phyloP scores from a whole-genome alignment of 1,140 invertebrate species.

The Contarinia nasturtii region DNA sequence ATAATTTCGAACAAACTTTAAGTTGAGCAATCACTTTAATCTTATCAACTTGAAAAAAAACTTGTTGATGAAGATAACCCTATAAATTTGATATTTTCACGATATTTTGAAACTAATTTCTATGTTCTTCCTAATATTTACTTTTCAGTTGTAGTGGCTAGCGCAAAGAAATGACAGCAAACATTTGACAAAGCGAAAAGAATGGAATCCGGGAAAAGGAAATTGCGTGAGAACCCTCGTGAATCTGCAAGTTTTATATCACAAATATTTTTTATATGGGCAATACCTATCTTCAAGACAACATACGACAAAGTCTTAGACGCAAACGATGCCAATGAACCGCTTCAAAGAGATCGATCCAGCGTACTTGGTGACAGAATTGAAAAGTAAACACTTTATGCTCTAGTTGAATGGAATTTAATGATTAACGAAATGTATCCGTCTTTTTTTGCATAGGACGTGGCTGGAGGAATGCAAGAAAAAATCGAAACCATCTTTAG shows the following conservation, averaged over 20 bases:
- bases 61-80: too few relatives aligned
- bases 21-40: too few relatives aligned
- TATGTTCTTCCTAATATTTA: too few relatives aligned
- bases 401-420: not conserved
- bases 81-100: too few relatives aligned
- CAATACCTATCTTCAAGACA: not conserved
- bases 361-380: not conserved
- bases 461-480: conserved; percentile 1
- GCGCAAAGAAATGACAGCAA: too few relatives aligned
- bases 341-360: not conserved
- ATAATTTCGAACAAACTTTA: too few relatives aligned
- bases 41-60: too few relatives aligned
- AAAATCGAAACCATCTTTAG: conserved; percentile 1
- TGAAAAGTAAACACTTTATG: not conserved
- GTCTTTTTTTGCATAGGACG: not conserved
- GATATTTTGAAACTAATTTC: too few relatives aligned
- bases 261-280: not conserved
- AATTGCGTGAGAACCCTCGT: not conserved
- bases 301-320: not conserved
- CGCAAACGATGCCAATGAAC: not conserved
- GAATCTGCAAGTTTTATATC: not conserved
- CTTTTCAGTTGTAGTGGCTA: too few relatives aligned
- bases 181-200: too few relatives aligned
- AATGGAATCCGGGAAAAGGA: not conserved
- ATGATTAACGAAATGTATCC: not conserved